Conservation (phyloP, 2,797 vertebrate species). For the Cheirogaleus major region DNA sequence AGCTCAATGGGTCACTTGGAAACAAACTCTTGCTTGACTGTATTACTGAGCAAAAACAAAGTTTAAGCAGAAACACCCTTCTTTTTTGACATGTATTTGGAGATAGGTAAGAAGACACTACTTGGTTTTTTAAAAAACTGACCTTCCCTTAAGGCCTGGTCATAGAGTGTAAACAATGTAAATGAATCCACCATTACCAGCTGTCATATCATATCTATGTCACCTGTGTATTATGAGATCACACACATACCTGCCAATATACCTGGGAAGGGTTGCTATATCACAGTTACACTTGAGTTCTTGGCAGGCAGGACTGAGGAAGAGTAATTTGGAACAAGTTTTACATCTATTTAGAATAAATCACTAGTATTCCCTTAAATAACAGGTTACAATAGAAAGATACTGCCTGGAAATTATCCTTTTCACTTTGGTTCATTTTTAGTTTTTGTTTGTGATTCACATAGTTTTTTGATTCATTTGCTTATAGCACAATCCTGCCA, state of each 20-base stretch:
- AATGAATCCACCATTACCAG: conserved; percentile 67
- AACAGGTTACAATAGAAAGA: conserved; percentile 75
- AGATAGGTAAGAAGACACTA: conserved; percentile 73
- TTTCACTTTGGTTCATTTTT: conserved; percentile 90
- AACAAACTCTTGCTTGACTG: conserved; percentile 62
- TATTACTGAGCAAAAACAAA: conserved; percentile 71
- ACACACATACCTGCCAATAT: conserved; percentile 55
- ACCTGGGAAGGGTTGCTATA: conserved; percentile 22
- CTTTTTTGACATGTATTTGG: conserved; percentile 55
- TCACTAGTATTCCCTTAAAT: conserved; percentile 68
- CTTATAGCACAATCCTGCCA: conserved; percentile 91
- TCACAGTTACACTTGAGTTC: conserved; percentile 61
- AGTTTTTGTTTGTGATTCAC: conserved; percentile 90
- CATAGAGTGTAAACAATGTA: conserved; percentile 75
- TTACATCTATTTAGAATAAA: conserved; percentile 48
- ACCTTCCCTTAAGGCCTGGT: conserved; percentile 68
- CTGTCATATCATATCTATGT: conserved; percentile 37
- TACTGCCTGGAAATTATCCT: conserved; percentile 71
- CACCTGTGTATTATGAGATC: conserved; percentile 46
- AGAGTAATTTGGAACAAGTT: conserved; percentile 50
- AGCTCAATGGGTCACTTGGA: conserved; percentile 68
- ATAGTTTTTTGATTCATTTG: conserved; percentile 89
- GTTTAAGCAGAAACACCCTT: conserved; percentile 48
- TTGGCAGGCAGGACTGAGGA: conserved; percentile 71
- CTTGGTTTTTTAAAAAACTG: conserved; percentile 75